phyloP scores from a whole-genome alignment of 1,140 invertebrate species.

The Rhynchophorus ferrugineus region DNA sequence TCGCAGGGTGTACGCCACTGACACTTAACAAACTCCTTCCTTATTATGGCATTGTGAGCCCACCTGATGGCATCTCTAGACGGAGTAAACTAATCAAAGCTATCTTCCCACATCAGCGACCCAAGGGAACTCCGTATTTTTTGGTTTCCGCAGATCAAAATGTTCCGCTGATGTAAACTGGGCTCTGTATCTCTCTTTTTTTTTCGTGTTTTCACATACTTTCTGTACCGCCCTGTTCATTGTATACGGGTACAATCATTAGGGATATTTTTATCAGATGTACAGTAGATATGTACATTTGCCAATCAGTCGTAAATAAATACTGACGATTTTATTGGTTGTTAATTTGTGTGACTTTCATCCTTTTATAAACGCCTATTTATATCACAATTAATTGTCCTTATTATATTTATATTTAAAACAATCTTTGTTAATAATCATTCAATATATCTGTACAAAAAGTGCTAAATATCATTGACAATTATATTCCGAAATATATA shows the following conservation, averaged over 20 bases:
- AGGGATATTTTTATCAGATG: neutral
- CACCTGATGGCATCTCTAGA: constrained; percentile 9
- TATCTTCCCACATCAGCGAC: constrained; percentile 10
- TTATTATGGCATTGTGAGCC: constrained; percentile 8
- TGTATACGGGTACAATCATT: neutral
- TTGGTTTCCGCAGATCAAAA: constrained; percentile 7
- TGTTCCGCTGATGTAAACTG: constrained; percentile 1
- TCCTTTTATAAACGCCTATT: too few species aligned
- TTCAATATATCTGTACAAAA: too few species aligned
- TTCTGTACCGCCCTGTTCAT: neutral
- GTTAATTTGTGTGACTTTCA: too few species aligned
- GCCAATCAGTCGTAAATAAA: too few species aligned
- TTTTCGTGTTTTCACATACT: neutral
- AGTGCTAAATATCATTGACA: too few species aligned
- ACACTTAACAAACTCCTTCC: constrained; percentile 8
- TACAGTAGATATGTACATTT: too few species aligned
- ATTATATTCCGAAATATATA: too few species aligned
- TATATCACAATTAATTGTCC: too few species aligned
- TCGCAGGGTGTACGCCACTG: neutral
- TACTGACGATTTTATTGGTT: too few species aligned
- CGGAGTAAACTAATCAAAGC: constrained; percentile 11
- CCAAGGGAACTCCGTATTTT: constrained; percentile 4
- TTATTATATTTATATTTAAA: too few species aligned
- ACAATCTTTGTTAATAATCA: too few species aligned
- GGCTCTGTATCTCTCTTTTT: neutral